A percentile compares a stretch with the other conserved stretches of the same genome.
Conservation (phyloP, 37 sponge, comb jelly and placozoan genomes). For the Cliona cf. orientalis region DNA sequence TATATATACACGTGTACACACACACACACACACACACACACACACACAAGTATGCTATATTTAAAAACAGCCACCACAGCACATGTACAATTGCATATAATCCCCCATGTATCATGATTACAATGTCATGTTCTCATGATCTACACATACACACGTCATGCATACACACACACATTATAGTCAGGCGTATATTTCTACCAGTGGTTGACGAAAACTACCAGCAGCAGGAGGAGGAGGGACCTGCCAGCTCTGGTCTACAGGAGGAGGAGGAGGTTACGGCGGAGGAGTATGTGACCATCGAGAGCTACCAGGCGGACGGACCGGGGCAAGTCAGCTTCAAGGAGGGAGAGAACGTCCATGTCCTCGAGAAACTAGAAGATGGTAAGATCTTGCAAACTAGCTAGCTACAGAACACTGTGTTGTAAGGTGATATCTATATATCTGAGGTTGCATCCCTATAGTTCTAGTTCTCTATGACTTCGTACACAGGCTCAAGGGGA, state of each 20-base stretch:
- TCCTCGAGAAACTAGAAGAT: slow-evolving; percentile 85
- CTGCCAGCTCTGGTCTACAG: slow-evolving; percentile 33
- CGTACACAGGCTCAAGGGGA: no score
- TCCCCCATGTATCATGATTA: no score
- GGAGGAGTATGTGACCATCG: slow-evolving; percentile 65
- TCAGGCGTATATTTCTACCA: neutral
- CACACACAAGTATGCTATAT: no score
- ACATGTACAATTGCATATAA: no score
- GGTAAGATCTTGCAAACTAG: slow-evolving; percentile 70
- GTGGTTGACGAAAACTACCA: no score
- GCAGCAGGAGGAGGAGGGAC: slow-evolving; percentile 18
- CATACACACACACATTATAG: neutral
- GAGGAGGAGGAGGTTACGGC: slow-evolving; percentile 26
- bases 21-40: no score
- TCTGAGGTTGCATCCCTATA: no score
- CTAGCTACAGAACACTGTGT: no score
- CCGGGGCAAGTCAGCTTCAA: slow-evolving; percentile 77
- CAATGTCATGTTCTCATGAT: neutral
- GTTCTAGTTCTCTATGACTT: no score
- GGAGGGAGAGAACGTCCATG: slow-evolving; percentile 68
- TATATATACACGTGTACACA: no score
- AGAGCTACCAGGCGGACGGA: slow-evolving; percentile 67
- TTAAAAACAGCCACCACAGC: no score
- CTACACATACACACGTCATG: neutral
- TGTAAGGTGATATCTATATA: no score